Base-by-base conservation (phyloP, 2,888 invertebrate genomes). In the Plagodis pulveraria region DNA sequence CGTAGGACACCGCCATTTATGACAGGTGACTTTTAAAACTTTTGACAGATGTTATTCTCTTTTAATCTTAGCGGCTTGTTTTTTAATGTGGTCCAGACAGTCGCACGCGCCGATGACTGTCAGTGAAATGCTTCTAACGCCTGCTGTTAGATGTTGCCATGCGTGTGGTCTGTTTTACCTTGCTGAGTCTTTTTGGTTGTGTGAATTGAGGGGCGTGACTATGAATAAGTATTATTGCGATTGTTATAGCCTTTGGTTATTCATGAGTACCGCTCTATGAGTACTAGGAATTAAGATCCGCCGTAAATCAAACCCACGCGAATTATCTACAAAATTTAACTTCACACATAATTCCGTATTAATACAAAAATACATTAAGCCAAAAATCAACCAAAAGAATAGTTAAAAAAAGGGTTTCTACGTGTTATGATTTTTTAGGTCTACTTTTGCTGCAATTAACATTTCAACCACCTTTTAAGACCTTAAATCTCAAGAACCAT, bases 1-100 rank as follows among this genome's bases (percentile, higher is more conserved):
- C 74, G 70, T 81, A 83, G 5, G 81, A 79, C 22, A 81, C 73
- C 74, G 87, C 83, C 91, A 91, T 91, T 61, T 70, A 41, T 46
- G 12, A 45, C 36, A 12, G 22, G 9, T 40, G 32, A 38, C 10
- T 47, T 52, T 61, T 51, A 11, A 6, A 54, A 36, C 47, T 58
- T 47, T 38, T 59, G n/a, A 40, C 22, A n/a, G 22, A 33, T 50
- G 9, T 40, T 8, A 40, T 5, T 40, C 10, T 40, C 10, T 5
- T 53, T 60, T 52, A 56, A 69, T 71, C 73, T 66, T 50, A 35
- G 40, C 38, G 58, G 62, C 65, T 42, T 8, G 35, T 6, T 5
- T 41, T 6, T 41, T 41, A 41, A 56, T 52, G 45, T 42, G 10
- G 42, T 35, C 56, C 49, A 50, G 57, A 55, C 65, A 56, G 55